Conservation (phyloP, 2,113 vertebrate species). For the Haplochromis vanheusdeni region DNA sequence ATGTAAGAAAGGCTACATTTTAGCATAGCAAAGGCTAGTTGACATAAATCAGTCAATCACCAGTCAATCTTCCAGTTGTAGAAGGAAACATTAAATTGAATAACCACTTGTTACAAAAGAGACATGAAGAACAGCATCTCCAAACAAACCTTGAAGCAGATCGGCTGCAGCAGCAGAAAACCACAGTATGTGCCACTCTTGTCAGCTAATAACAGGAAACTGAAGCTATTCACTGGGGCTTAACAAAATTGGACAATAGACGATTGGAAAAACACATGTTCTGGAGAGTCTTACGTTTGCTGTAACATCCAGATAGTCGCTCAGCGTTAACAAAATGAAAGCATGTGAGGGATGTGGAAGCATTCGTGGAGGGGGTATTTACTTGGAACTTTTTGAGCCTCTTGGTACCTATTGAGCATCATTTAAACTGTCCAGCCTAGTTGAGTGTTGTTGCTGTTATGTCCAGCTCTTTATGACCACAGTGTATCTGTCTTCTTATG, state of each 20-base stretch:
- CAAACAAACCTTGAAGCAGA: background rate
- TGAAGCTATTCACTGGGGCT: background rate
- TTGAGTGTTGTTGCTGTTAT: background rate
- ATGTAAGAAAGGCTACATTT: background rate
- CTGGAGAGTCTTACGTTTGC: background rate
- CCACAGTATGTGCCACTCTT: background rate
- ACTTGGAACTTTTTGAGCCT: background rate
- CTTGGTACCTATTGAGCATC: background rate
- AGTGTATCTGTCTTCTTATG: background rate
- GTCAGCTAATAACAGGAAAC: background rate
- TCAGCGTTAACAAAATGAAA: background rate
- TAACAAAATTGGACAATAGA: background rate
- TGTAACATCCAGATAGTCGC: background rate
- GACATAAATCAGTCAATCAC: background rate
- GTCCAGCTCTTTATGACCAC: background rate
- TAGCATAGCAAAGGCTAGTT: background rate
- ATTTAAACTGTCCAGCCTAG: background rate
- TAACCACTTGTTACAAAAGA: background rate
- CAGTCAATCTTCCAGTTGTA: background rate
- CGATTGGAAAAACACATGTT: background rate
- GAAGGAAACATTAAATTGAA: background rate
- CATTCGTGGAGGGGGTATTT: background rate
- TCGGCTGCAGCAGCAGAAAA: background rate
- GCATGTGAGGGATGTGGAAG: background rate
- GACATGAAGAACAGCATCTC: background rate